Evolutionary conservation across 1,140 invertebrate genomes (phyloP).

Genomic region (Saccostrea echinata): DNA sequence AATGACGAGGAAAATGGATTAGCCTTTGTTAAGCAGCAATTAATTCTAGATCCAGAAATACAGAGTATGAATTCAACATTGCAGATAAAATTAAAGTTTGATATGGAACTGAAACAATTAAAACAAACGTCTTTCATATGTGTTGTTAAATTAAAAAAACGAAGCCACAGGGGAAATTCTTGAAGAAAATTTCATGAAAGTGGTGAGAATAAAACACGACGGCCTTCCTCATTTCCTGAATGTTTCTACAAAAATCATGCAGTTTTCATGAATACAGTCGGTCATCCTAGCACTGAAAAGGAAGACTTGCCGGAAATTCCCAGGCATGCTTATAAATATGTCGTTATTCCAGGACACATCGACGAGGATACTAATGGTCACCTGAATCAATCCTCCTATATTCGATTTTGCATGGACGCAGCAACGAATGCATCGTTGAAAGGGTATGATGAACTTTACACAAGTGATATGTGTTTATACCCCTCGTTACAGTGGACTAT

Average conservation of each 20-base stretch:
- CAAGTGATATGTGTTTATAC: conserved; percentile 50
- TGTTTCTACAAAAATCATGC: conserved; percentile 36
- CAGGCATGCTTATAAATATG: conserved; percentile 3
- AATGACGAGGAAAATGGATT: neutral
- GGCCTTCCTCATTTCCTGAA: conserved; percentile 46
- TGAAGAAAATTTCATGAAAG: conserved; percentile 39
- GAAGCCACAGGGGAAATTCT: conserved; percentile 43
- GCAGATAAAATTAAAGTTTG: neutral
- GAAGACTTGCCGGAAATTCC: conserved; percentile 5
- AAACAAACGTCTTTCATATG: conserved; percentile 17
- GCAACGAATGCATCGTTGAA: conserved; percentile 31
- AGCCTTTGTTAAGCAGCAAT: neutral
- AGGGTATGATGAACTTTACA: conserved; percentile 40
- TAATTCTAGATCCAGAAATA: neutral
- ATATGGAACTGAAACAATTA: neutral
- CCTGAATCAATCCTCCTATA: conserved; percentile 42
- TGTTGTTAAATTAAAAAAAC: conserved; percentile 15
- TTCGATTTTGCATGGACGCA: conserved; percentile 53
- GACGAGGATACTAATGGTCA: conserved; percentile 45
- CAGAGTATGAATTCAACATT: neutral
- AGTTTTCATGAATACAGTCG: neutral
- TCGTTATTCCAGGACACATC: neutral
- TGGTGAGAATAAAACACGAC: conserved; percentile 46
- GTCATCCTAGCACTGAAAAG: neutral
- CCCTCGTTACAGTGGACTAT: conserved; percentile 13